A percentile compares a stretch with the other conserved stretches of the same genome.
Evolutionary conservation across 2,797 vertebrate species (phyloP).

Genomic region (Onychomys leucogaster): DNA sequence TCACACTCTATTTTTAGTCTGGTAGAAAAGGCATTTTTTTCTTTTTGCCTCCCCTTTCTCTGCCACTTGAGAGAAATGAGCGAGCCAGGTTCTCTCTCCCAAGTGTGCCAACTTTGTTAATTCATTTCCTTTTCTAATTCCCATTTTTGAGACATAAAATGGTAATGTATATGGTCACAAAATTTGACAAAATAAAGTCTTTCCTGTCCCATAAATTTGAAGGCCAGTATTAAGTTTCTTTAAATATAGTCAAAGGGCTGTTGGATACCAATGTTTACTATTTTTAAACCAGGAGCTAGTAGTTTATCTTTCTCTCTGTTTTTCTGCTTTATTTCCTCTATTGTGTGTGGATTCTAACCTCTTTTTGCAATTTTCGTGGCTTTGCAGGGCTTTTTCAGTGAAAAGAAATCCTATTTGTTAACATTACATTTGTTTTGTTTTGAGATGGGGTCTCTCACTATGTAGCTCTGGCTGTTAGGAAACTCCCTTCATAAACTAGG

Average conservation of each 20-base stretch:
- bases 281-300: slow-evolving; percentile 64
- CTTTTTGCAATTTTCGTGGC: not conserved
- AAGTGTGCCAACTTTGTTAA: slow-evolving; percentile 47
- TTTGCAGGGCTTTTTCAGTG: slow-evolving; percentile 10
- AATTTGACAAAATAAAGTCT: not conserved
- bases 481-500: not conserved
- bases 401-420: slow-evolving; percentile 9
- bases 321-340: not conserved
- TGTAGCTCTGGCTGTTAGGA: not conserved
- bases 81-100: not conserved
- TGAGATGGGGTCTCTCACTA: not conserved
- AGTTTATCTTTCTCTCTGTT: not conserved
- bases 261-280: slow-evolving; percentile 38
- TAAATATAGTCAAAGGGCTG: slow-evolving; percentile 46
- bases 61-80: slow-evolving; percentile 60
- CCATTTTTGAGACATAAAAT: slow-evolving; percentile 47
- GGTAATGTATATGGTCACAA: not conserved
- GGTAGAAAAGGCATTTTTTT: not conserved
- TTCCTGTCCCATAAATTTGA: slow-evolving; percentile 43
- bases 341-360: not conserved
- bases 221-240: slow-evolving; percentile 46
- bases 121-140: slow-evolving; percentile 47
- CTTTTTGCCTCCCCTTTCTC: not conserved
- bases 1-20: not conserved
- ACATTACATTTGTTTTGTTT: not conserved